Base-by-base conservation (phyloP, 2,113 vertebrate genomes). In the Prochilodus magdalenae region DNA sequence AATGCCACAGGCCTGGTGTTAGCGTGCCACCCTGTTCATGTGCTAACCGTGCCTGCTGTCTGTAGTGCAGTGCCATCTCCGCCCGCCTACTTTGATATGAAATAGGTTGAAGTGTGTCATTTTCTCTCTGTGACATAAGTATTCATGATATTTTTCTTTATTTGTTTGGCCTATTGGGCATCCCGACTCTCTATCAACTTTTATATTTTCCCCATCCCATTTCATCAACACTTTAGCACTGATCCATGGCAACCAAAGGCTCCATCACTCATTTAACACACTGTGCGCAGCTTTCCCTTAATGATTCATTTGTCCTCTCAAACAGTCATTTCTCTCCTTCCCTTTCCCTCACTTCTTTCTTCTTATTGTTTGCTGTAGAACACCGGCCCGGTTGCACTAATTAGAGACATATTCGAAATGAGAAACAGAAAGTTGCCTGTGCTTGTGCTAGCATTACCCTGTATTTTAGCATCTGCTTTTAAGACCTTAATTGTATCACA, bases 401-500 rank as follows among this genome's bases (percentile, higher is more conserved):
- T 82, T 70, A 51, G 65, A 70, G 30, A 44, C 66, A 36, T 66
- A 22, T 33, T 33, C 65, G 16, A 40, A 69, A 69, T 2, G 20
- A n/a, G 66, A 0, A 70, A 70, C 6, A 14, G 13, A 11, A 44
- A 70, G 36, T 40, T 44, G 22, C 33, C 40, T 67, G 65, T 40
- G 30, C 33, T 24, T 40, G 65, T 67, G 65, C 30, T 67, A 22
- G 40, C 8, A 44, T 44, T 44, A 44, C 40, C 40, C 40, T 44
- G 40, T 24, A 73, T 73, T 78, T 57, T 59, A 66, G 36, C 57
- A 40, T 84, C 76, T 74, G 33, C 30, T 0, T 63, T 71, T n/a
- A 82, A 69, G 79, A 55, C 59, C 29, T 40, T 47, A 14, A 36
- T 10, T 67, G 30, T 71, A 53, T 30, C n/a, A 47, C 20, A 75